Conservation (phyloP, 2,113 vertebrate species). For the Cavia porcellus region DNA sequence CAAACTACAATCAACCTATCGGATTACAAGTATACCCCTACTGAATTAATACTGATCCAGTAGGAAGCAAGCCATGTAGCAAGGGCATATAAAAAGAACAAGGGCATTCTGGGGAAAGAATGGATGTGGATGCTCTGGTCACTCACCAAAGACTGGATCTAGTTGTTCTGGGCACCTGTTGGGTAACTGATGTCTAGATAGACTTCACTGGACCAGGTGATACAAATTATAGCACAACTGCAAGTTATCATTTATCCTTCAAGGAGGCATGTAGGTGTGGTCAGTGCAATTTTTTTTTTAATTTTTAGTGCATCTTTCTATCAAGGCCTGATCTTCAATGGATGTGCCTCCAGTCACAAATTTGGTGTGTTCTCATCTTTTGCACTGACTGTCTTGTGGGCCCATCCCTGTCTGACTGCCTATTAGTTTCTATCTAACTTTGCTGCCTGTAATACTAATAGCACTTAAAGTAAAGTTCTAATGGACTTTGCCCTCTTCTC, state of each 20-base stretch:
- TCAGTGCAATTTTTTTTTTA: neutral
- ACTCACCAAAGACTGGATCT: neutral
- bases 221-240: neutral
- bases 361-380: neutral
- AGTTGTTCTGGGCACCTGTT: neutral
- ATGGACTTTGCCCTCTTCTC: neutral
- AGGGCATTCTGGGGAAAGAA: neutral
- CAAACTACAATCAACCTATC: neutral
- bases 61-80: neutral
- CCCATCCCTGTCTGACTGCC: neutral
- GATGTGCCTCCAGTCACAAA: neutral
- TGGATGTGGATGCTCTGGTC: neutral
- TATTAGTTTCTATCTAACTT: neutral
- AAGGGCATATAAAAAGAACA: neutral
- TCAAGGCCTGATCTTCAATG: neutral
- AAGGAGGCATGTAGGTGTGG: neutral
- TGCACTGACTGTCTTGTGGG: neutral
- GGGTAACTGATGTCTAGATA: neutral
- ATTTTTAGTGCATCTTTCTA: neutral
- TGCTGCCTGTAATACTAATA: neutral
- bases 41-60: neutral
- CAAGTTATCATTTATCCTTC: neutral
- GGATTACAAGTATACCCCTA: neutral
- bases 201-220: neutral
- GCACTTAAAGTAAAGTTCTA: conserved; percentile 6